phyloP scores from a whole-genome alignment of 2,888 invertebrate species.

The Cataglyphis rosenhaueri region DNA sequence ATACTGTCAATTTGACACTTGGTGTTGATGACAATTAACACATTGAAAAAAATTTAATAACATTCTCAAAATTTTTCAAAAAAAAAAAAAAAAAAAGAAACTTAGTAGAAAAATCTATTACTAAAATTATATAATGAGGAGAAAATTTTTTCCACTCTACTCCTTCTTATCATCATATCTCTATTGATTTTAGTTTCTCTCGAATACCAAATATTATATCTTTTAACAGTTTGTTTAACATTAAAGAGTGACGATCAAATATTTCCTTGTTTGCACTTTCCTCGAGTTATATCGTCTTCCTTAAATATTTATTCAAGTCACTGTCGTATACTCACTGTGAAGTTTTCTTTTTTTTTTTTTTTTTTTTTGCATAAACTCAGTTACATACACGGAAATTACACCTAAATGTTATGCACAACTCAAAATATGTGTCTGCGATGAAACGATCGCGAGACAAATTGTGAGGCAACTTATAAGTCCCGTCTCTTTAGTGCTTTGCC shows the following conservation, averaged over 20 bases:
- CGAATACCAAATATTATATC: not conserved
- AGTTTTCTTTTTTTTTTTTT: not conserved
- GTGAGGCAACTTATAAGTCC: not conserved
- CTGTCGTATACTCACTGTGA: not conserved
- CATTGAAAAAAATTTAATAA: not conserved
- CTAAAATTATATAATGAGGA: not conserved
- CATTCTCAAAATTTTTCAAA: not conserved
- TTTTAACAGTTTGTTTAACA: not conserved
- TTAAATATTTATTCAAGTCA: not conserved
- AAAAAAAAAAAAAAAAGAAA: not conserved
- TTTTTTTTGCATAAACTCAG: not conserved
- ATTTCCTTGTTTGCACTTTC: not conserved
- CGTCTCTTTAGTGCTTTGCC: not conserved
- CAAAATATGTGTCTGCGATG: not conserved
- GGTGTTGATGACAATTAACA: not conserved
- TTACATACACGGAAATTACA: not conserved
- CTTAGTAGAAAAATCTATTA: too few species aligned
- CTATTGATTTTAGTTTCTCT: not conserved
- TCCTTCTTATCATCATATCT: not conserved
- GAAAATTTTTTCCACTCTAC: not conserved
- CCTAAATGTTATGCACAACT: not conserved
- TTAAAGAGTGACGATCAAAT: not conserved
- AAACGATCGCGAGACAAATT: slow-evolving; percentile 10
- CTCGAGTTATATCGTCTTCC: not conserved
- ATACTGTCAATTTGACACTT: not conserved